Base-by-base conservation (phyloP, 2,888 invertebrate species). In the Pasiphila rectangulata region DNA sequence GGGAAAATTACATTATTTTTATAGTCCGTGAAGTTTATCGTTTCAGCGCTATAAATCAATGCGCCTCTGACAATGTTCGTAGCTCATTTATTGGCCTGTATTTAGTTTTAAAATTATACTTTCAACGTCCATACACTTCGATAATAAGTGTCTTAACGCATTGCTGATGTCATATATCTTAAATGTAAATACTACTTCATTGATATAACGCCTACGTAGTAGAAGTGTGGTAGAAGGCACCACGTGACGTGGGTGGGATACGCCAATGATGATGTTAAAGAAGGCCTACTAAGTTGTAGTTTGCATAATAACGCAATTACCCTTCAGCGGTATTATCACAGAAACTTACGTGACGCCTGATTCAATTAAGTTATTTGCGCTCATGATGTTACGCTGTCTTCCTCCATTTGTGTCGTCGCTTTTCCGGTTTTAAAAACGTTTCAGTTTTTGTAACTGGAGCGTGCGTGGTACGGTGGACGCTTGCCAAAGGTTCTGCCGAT, bases 401-500 rank as follows among this genome's bases (percentile, higher is more conserved):
- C 39, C 56, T 54, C 45, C n/a, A n/a, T 46, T 46, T 13, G 21
- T 21, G 29, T 41, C 51, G 27, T 27, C 13, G 34, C 24, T 67
- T 67, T 65, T 69, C 71, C 69, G 68, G 69, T 69, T 67, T 59
- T 50, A 55, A 59, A 65, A 69, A 64, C 69, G 61, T 72, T 74
- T 77, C 72, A 73, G 72, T 69, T 69, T n/a, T 73, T 57, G 61
- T 64, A 80, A 80, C 61, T 72, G 71, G 81, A 80, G 77, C 80
- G 78, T 76, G 69, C 23, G n/a, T n/a, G n/a, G n/a, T n/a, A n/a
- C 21, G 56, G 57, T 55, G 66, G 55, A 57, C 54, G 61, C 37
- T 53, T 56, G 56, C 54, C 61, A 63, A 65, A 64, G 60, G 63
- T 61, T 49, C 48, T 46, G 51, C 46, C 30, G 54, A 49, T 53